Conservation (phyloP, 2,113 vertebrate species). For the Dolichotis patagonum region DNA sequence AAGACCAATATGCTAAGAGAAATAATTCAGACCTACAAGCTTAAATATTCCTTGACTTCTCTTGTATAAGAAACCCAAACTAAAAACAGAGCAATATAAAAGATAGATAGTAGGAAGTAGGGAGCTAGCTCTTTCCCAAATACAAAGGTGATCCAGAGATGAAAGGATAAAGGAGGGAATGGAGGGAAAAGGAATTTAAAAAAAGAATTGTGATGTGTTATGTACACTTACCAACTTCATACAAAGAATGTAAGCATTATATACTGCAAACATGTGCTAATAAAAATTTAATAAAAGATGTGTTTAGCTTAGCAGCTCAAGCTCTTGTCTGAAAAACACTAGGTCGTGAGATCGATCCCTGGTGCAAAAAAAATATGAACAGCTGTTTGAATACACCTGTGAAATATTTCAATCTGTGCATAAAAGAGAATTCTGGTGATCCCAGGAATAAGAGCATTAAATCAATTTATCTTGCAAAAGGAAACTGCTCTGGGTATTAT, state of each 20-base stretch:
- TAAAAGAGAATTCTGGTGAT: slow-evolving; percentile 58
- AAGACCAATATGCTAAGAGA: background rate
- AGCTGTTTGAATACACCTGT: slow-evolving; percentile 59
- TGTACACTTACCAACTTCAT: background rate
- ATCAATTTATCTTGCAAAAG: slow-evolving; percentile 82
- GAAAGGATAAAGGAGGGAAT: background rate
- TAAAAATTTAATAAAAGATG: background rate
- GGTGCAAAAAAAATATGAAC: slow-evolving; percentile 35
- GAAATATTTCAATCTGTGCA: slow-evolving; percentile 59
- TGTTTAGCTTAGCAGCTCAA: no score
- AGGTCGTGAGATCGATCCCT: no score
- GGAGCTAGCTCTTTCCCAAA: background rate
- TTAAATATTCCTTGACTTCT: background rate
- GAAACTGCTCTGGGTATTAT: slow-evolving; percentile 76
- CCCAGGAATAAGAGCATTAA: slow-evolving; percentile 77
- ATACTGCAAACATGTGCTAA: background rate
- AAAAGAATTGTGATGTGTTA: background rate
- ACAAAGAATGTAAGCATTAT: background rate
- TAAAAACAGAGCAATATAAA: background rate
- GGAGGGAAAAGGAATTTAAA: background rate
- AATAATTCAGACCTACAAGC: background rate
- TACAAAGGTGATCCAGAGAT: background rate
- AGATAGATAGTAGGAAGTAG: background rate
- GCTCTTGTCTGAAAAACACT: no score
- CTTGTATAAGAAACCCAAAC: background rate